Base-by-base conservation (phyloP, 1,140 invertebrate species). In the Pinna nobilis region DNA sequence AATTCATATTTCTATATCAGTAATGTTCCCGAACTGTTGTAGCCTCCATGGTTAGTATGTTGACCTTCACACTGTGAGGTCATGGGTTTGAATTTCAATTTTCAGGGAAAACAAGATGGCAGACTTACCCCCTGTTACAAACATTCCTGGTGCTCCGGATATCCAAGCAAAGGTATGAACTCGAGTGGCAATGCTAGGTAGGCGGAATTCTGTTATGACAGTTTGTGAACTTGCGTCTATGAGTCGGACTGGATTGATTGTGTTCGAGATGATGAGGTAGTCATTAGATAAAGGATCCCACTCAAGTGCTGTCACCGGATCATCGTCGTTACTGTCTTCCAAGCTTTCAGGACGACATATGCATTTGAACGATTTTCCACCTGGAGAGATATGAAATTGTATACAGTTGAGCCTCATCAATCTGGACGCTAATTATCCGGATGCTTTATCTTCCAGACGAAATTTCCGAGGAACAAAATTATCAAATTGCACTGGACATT, bases 241-340 rank as follows among this genome's bases (percentile, higher is more conserved):
- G 32, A 91, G 79, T 15, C 87, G 82, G 1, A 91, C 70, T 2
- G 86, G 80, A 28, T 74, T 70, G 28, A 78, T 67, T 0, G 64
- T 51, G 68, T 87, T 89, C 28, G 81, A 82, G 33, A 90, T 74
- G 41, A 91, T 82, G 4, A 91, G 77, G 66, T 91, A 91, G 61
- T 90, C 87, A 13, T 77, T 77, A 13, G 90, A 90, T 33, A 90
- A 80, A 6, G 89, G 89, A 66, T 91, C 90, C 90, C 90, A 91
- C 61, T 88, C 84, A 2, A 91, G 71, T 0, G 80, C 82, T 11
- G 81, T 84, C 13, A 89, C 85, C 20, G 78, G 70, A 68, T 85
- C 85, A 25, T 79, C 63, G 9, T 68, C 67, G 18, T 82, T 82
- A 39, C 77, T 51, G 47, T 81, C 79, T n/a, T 80, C 77, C 23